Percentiles rank a stretch among this genome's conserved stretches.
Evolutionary conservation across 2,888 invertebrate species (phyloP).

Genomic region (Campoplex capitator): DNA sequence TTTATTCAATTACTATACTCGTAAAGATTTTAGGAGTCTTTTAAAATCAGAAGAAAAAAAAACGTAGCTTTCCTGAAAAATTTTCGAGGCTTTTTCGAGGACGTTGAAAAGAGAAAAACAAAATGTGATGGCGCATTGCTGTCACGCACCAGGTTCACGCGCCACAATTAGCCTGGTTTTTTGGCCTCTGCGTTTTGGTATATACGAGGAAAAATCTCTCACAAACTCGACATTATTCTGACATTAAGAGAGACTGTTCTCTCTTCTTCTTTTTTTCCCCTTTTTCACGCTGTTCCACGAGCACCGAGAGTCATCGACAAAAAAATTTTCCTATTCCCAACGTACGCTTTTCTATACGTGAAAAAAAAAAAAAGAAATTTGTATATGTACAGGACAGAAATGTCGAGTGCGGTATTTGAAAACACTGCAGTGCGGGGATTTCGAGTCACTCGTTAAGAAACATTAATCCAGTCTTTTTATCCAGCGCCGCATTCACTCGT

Average conservation of each 20-base stretch:
- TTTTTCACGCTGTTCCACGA: slow-evolving; percentile 41
- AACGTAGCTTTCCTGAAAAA: neutral
- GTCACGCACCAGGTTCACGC: slow-evolving; percentile 1
- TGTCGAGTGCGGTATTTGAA: slow-evolving; percentile 41
- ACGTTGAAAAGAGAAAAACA: too few species aligned
- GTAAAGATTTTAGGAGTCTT: neutral
- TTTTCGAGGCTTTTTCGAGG: neutral
- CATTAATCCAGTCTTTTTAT: neutral
- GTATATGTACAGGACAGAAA: neutral
- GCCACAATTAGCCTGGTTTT: slow-evolving; percentile 37
- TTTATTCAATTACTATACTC: neutral
- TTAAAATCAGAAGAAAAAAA: neutral
- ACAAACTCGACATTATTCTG: slow-evolving; percentile 31
- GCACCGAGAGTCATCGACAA: slow-evolving; percentile 28
- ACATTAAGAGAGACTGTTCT: slow-evolving; percentile 41
- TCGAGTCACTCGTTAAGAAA: slow-evolving; percentile 44
- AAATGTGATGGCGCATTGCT: neutral
- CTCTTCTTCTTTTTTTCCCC: neutral
- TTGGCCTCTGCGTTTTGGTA: slow-evolving; percentile 21
- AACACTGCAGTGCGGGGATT: slow-evolving; percentile 66
- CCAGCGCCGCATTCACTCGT: neutral
- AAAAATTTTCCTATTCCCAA: slow-evolving; percentile 20
- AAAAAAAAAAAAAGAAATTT: too few species aligned
- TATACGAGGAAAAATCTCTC: neutral
- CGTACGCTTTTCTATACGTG: neutral